Evolutionary conservation across 2,888 invertebrate species (phyloP).

Genomic region (Gari tellinella): DNA sequence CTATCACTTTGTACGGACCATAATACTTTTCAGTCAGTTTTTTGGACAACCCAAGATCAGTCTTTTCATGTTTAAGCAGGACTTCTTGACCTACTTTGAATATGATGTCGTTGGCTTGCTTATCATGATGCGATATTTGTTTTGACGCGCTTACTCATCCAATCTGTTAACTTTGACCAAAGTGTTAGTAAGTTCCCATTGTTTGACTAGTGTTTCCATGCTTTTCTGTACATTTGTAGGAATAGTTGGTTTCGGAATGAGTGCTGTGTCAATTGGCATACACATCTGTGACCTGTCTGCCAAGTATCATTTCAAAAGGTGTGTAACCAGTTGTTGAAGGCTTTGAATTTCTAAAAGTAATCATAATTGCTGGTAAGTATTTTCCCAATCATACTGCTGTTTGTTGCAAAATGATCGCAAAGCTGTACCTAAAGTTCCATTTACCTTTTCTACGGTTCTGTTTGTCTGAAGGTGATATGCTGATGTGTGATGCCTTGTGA

Average conservation of each 20-base stretch:
- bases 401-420: constrained; percentile 23
- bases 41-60: constrained; percentile 3
- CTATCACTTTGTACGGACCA: constrained; percentile 16
- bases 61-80: constrained; percentile 9
- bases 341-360: constrained; percentile 24
- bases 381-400: constrained; percentile 20
- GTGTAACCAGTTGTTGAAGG: constrained; percentile 28
- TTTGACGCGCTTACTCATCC: constrained; percentile 13
- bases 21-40: constrained; percentile 7
- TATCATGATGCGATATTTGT: constrained; percentile 21
- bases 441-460: constrained; percentile 23
- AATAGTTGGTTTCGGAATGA: constrained; percentile 36
- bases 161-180: constrained; percentile 5
- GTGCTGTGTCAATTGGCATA: constrained; percentile 27
- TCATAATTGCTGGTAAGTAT: constrained; percentile 31
- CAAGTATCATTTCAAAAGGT: constrained; percentile 33
- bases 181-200: constrained; percentile 8
- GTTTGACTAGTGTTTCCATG: constrained; percentile 5
- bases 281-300: constrained; percentile 30
- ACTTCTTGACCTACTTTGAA: constrained; percentile 26
- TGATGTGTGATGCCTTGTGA: constrained; percentile 38
- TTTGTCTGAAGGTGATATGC: constrained; percentile 33
- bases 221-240: constrained; percentile 14
- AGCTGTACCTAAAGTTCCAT: constrained; percentile 17
- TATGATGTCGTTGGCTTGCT: constrained; percentile 7